Evolutionary conservation across 2,888 invertebrate species (phyloP).

Genomic region (Lasiommata megera): DNA sequence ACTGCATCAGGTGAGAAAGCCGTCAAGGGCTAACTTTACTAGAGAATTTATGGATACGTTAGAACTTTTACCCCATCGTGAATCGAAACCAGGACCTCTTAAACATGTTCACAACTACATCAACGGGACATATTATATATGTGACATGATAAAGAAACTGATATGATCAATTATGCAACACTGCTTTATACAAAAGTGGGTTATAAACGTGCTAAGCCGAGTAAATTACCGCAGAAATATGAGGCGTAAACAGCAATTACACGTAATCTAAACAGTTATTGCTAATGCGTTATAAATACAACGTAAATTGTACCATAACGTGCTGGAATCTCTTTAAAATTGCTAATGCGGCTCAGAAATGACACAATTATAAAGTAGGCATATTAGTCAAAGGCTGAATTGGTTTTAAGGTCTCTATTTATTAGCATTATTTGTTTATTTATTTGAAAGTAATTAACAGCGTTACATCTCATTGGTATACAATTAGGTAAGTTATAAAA

Average conservation of each 20-base stretch:
- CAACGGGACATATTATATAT: too few relatives aligned
- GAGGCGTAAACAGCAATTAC: constrained; percentile 20
- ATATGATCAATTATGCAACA: constrained; percentile 3
- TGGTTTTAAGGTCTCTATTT: not conserved
- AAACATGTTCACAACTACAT: too few relatives aligned
- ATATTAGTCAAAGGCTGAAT: constrained; percentile 6
- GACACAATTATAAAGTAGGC: constrained; percentile 4
- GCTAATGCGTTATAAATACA: constrained; percentile 17
- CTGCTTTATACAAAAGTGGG: constrained; percentile 6
- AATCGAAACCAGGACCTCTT: too few relatives aligned
- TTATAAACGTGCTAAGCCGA: constrained; percentile 4
- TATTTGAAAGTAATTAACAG: too few relatives aligned
- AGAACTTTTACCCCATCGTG: too few relatives aligned
- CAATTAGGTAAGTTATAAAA: too few relatives aligned
- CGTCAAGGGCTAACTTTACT: too few relatives aligned
- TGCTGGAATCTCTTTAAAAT: constrained; percentile 18
- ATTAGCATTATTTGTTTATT: not conserved
- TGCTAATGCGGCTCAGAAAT: constrained; percentile 6
- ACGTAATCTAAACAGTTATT: constrained; percentile 21
- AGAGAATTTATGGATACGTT: too few relatives aligned
- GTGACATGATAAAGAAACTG: not conserved
- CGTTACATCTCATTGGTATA: too few relatives aligned
- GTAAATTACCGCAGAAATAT: constrained; percentile 17
- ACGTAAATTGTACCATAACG: constrained; percentile 1
- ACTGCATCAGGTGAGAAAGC: too few relatives aligned